A percentile compares a stretch with the other conserved stretches of the same genome.
phyloP scores from a whole-genome alignment of 1,140 invertebrate genomes.

The Solenopsis fugax region DNA sequence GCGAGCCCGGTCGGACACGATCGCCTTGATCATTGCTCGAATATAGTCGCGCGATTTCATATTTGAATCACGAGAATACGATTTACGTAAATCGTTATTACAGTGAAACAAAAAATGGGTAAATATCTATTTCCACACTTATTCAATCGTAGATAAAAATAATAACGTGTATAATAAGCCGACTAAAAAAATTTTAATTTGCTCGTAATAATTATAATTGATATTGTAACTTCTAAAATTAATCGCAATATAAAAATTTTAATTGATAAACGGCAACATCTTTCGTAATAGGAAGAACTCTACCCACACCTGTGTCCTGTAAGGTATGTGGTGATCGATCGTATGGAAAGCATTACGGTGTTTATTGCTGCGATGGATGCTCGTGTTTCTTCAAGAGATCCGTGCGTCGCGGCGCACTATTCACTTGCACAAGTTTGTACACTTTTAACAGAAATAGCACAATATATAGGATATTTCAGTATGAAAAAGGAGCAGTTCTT shows the following conservation, averaged over 20 bases:
- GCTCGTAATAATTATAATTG: not conserved
- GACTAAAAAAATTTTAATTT: not conserved
- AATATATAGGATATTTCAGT: not conserved
- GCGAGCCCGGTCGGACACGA: slow-evolving; percentile 27
- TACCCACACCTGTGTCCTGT: slow-evolving; percentile 90
- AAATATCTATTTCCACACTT: slow-evolving; percentile 24
- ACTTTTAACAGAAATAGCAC: not conserved
- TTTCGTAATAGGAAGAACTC: slow-evolving; percentile 88
- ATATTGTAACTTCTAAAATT: not conserved
- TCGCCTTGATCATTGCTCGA: not conserved
- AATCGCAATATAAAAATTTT: not conserved
- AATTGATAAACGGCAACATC: slow-evolving; percentile 21
- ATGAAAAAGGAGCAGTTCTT: not conserved
- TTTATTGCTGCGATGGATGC: slow-evolving; percentile 95
- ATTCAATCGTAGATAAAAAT: not conserved
- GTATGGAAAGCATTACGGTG: slow-evolving; percentile 95
- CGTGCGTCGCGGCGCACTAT: slow-evolving; percentile 90
- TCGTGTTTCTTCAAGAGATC: slow-evolving; percentile 96
- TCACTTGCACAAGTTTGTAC: slow-evolving; percentile 90
- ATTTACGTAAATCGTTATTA: not conserved
- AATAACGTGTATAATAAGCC: not conserved
- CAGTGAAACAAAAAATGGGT: slow-evolving; percentile 45
- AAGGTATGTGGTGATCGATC: slow-evolving; percentile 95
- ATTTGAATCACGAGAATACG: not conserved
- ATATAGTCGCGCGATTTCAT: not conserved